Percentiles rank a stretch among this genome's conserved stretches.
These are phyloP conservation scores for Drosophila navojoa DNA, from an alignment of 1,140 invertebrate species.

Conservation along the genomic window DNA sequence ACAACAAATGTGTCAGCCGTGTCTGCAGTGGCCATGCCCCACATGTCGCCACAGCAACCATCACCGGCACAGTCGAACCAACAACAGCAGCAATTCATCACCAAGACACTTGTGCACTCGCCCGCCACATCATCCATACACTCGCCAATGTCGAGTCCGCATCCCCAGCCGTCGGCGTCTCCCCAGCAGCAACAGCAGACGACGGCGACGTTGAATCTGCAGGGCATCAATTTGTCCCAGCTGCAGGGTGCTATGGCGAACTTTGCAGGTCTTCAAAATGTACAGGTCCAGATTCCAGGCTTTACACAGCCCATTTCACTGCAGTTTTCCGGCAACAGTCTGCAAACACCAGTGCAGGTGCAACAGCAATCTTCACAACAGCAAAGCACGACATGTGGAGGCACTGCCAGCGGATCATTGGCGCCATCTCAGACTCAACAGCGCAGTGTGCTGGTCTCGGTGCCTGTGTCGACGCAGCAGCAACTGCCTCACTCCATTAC, in stretches of 20 bases:
- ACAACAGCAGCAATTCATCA: conserved; percentile 65
- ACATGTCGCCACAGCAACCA: conserved; percentile 78
- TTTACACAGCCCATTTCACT: conserved; percentile 91
- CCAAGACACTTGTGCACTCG: conserved; percentile 79
- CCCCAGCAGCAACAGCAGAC: conserved; percentile 77
- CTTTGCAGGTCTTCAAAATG: conserved; percentile 91
- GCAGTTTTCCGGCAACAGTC: conserved; percentile 86
- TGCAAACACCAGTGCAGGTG: conserved; percentile 83
- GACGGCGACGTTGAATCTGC: conserved; percentile 86
- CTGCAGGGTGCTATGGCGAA: conserved; percentile 88
- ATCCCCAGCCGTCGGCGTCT: conserved; percentile 86
- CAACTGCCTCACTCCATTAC: conserved; percentile 70
- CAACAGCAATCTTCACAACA: conserved; percentile 82
- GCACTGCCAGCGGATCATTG: conserved; percentile 5
- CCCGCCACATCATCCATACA: conserved; percentile 82
- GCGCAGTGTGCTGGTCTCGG: conserved; percentile 67
- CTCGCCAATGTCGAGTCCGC: conserved; percentile 87
- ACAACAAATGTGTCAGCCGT: conserved; percentile 66
- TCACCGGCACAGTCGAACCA: conserved; percentile 23
- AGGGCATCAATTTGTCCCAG: conserved; percentile 91
- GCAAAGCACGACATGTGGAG: conserved; percentile 27
- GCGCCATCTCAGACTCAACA: conserved; percentile 51
- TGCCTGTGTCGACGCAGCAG: conserved; percentile 82
- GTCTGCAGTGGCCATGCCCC: conserved; percentile 70
- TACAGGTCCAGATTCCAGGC: conserved; percentile 91